phyloP scores from a whole-genome alignment of 1,140 invertebrate species.

The Geopemphigus sp. region DNA sequence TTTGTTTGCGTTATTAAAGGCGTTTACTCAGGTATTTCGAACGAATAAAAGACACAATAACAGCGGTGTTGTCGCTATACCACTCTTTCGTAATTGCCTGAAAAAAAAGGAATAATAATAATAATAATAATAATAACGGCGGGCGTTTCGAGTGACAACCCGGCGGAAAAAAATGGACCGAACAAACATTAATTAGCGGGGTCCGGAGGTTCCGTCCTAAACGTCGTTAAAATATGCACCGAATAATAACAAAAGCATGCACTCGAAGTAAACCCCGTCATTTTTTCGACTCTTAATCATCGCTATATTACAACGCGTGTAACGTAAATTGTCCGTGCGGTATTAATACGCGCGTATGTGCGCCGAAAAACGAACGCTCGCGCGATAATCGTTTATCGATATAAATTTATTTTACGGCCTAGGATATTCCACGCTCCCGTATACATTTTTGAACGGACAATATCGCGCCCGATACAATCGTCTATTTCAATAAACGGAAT shows the following conservation, averaged over 20 bases:
- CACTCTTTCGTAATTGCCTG: neutral
- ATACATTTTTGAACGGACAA: neutral
- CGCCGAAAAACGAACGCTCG: neutral
- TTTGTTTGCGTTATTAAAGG: constrained; percentile 29
- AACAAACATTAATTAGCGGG: constrained; percentile 20
- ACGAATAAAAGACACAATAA: constrained; percentile 22
- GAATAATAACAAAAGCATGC: neutral
- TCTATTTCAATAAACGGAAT: neutral
- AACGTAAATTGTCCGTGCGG: neutral
- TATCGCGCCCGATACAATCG: neutral
- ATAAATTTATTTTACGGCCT: neutral
- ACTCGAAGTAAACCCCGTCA: neutral
- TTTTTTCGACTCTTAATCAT: neutral
- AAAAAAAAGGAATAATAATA: neutral
- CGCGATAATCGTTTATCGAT: no score
- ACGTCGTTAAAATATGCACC: constrained; percentile 19
- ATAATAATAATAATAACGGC: constrained; percentile 1
- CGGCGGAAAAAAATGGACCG: neutral
- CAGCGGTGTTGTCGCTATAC: neutral
- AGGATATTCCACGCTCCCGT: neutral
- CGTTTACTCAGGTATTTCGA: constrained; percentile 36
- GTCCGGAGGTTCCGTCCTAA: neutral
- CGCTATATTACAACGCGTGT: neutral
- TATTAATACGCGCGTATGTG: neutral
- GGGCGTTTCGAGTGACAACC: constrained; percentile 7